A percentile compares a stretch with the other conserved stretches of the same genome.
phyloP scores from a whole-genome alignment of 2,797 vertebrate species.

The Hemibagrus guttatus region DNA sequence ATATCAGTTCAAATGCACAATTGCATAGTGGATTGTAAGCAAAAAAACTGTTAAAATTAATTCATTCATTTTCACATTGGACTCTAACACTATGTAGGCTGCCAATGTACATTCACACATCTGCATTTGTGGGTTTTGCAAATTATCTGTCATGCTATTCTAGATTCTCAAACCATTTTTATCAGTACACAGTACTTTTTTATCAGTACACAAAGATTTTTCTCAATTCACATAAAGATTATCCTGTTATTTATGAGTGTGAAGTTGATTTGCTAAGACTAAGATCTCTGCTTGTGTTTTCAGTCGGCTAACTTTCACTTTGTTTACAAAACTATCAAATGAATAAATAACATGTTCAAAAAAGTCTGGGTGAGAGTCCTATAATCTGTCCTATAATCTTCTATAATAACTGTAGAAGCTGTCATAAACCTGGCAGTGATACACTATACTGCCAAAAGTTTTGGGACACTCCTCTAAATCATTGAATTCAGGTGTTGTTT shows the following conservation, averaged over 20 bases:
- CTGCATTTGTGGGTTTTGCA: not conserved
- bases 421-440: not conserved
- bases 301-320: not conserved
- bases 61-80: not conserved
- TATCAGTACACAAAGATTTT: too few relatives aligned
- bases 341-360: not conserved
- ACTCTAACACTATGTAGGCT: too few relatives aligned
- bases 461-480: too few relatives aligned
- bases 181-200: too few relatives aligned
- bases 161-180: not conserved
- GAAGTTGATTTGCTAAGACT: not conserved
- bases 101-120: too few relatives aligned
- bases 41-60: too few relatives aligned
- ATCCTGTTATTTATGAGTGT: not conserved
- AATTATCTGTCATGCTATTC: not conserved
- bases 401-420: not conserved
- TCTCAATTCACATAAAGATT: too few relatives aligned
- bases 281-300: not conserved
- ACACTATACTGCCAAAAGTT: too few relatives aligned
- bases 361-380: not conserved
- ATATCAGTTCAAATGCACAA: too few relatives aligned
- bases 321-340: not conserved
- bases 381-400: too few relatives aligned
- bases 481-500: too few relatives aligned
- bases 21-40: too few relatives aligned